These are phyloP conservation scores for Novumbra hubbsi DNA, from an alignment of 2,797 vertebrate genomes.

Conservation along the genomic window DNA sequence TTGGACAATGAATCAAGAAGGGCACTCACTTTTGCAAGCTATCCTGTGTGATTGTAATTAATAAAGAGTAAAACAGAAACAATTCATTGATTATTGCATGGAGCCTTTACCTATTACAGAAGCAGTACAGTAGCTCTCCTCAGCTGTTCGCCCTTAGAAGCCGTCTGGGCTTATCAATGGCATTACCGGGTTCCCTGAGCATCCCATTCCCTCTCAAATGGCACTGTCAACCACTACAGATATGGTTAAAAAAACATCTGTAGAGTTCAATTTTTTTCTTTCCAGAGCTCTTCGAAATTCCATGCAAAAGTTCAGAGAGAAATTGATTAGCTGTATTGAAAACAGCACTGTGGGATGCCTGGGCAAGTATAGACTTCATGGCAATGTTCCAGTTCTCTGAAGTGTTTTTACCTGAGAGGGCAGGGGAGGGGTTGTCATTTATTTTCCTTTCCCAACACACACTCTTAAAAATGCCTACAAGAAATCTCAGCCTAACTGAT, in stretches of 20 bases:
- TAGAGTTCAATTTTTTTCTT: background rate
- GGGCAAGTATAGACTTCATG: background rate
- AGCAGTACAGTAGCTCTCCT: background rate
- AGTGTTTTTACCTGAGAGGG: background rate
- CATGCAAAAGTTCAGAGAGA: background rate
- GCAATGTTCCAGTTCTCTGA: background rate
- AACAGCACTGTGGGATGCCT: background rate
- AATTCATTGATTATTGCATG: background rate
- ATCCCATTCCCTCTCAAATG: background rate
- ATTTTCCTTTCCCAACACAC: background rate
- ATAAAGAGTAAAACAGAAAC: background rate
- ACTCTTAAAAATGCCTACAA: background rate
- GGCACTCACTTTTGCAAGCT: background rate
- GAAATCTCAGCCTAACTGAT: background rate
- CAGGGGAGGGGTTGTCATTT: background rate
- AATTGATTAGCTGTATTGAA: background rate
- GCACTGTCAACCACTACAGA: background rate
- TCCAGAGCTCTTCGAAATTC: background rate
- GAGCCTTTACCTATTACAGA: background rate
- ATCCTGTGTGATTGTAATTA: background rate
- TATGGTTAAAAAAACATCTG: background rate
- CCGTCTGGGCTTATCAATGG: slow-evolving; percentile 3
- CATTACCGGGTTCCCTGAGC: background rate
- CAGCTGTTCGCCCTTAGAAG: too few species aligned
- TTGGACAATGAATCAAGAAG: background rate